Base-by-base conservation (phyloP, 2,888 invertebrate genomes). In the Apotomis capreana region DNA sequence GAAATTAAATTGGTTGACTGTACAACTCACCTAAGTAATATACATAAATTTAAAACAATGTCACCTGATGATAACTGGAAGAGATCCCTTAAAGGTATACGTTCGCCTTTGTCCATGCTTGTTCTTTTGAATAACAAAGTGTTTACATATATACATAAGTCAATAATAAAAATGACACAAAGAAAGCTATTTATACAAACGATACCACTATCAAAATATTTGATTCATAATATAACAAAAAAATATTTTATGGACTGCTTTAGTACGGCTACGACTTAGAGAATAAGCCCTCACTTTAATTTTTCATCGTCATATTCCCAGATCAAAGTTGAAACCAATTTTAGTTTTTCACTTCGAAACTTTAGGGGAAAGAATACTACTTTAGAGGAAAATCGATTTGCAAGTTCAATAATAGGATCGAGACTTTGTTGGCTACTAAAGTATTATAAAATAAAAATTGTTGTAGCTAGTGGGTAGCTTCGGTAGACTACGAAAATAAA, bases 251-350 rank as follows among this genome's bases (percentile, higher is more conserved):
- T 46, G 0, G 49, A 49, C 10, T 10, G 49, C 12, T 44, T 5
- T 26, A 51, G 51, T 51, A 8, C 12, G 1, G n/a, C 51, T 36
- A 26, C 10, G 51, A n/a, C 26, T 62, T 62, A 4, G 9, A 46
- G 64, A 64, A 70, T 70, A 59, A 44, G 3, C 52, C 44, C 44
- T 52, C 37, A 12, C 57, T 40, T 54, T 40, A 13, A 59, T 13
- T 59, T 59, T 54, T 13, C 15, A 10, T 69, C 40, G 40, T 59
- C 69, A 64, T 59, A 68, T 64, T 59, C 70, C 63, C 59, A 57
- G 59, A 70, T 70, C 52, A 70, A 59, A 59, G 64, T 54, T 59
- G 59, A 59, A 52, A 64, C 40, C 63, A 36, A 64, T 64, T 64
- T 70, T 59, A 64, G 64, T 64, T 54, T 63, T 69, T 49, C 63